Evolutionary conservation across 2,797 vertebrate genomes (phyloP).

Genomic region (Thamnophis elegans): DNA sequence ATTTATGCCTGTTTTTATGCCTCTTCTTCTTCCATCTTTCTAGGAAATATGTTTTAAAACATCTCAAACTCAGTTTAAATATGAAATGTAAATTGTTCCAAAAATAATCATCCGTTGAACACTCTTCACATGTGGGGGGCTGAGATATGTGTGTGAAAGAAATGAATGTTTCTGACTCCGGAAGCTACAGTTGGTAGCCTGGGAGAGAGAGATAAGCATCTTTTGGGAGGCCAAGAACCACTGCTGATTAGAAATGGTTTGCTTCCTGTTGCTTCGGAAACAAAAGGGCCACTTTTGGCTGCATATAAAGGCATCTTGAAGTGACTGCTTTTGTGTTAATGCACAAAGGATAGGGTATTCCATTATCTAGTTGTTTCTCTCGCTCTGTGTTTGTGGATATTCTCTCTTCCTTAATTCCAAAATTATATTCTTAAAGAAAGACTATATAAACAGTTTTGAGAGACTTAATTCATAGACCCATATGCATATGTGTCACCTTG

Average conservation of each 20-base stretch:
- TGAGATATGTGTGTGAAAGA: neutral
- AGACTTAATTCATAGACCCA: neutral
- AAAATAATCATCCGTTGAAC: slow-evolving; percentile 16
- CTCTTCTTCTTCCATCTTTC: neutral
- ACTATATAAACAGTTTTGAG: neutral
- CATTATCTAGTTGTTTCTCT: neutral
- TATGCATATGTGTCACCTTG: neutral
- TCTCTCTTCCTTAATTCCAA: neutral
- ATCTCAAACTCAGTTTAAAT: neutral
- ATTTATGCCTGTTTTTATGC: neutral
- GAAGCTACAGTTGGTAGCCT: slow-evolving; percentile 29
- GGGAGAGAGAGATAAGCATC: slow-evolving; percentile 37
- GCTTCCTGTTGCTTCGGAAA: slow-evolving; percentile 27
- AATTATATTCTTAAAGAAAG: neutral
- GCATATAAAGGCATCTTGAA: slow-evolving; percentile 16
- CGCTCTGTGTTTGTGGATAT: neutral
- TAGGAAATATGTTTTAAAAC: neutral
- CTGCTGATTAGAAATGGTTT: slow-evolving; percentile 28
- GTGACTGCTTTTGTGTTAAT: slow-evolving; percentile 2
- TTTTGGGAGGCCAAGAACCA: slow-evolving; percentile 19
- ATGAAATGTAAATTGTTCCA: neutral
- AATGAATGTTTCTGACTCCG: slow-evolving; percentile 19
- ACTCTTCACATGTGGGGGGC: neutral
- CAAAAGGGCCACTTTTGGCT: slow-evolving; percentile 9
- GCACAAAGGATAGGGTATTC: neutral